Percentiles rank a stretch among this genome's conserved stretches.
These are phyloP conservation scores for Acleris holmiana DNA, from an alignment of 2,888 invertebrate species.

Conservation along the genomic window DNA sequence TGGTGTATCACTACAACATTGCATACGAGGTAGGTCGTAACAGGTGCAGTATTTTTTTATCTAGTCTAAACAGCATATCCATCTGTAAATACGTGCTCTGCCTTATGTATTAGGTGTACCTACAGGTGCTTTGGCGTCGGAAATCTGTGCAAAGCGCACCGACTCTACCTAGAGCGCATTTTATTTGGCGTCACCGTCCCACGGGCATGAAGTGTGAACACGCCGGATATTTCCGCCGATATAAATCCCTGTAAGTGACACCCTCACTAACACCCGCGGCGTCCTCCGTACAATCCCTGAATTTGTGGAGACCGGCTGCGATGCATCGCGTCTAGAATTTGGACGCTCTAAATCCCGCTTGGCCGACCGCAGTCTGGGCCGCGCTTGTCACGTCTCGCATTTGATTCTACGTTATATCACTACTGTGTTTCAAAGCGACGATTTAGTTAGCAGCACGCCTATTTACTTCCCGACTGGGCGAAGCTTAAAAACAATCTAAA, in stretches of 20 bases:
- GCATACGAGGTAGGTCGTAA: no score
- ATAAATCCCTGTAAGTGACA: constrained; percentile 76
- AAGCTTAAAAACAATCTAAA: constrained; percentile 28
- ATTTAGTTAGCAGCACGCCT: constrained; percentile 19
- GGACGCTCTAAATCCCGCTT: constrained; percentile 60
- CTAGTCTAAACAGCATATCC: constrained; percentile 10
- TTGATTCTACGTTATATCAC: constrained; percentile 32
- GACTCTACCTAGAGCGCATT: constrained; percentile 58
- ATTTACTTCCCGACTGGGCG: constrained; percentile 13
- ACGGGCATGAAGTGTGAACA: constrained; percentile 71
- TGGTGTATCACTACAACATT: no score
- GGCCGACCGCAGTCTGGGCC: constrained; percentile 24
- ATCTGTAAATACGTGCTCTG: constrained; percentile 5
- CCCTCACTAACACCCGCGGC: constrained; percentile 65
- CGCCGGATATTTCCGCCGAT: constrained; percentile 73
- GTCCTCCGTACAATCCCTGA: constrained; percentile 65
- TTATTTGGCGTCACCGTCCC: constrained; percentile 60
- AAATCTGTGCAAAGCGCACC: constrained; percentile 62
- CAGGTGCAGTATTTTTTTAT: constrained; percentile 20
- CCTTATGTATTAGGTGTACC: constrained; percentile 12
- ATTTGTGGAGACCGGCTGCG: constrained; percentile 68
- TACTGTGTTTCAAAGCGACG: constrained; percentile 14
- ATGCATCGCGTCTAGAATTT: constrained; percentile 66
- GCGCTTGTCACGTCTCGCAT: constrained; percentile 34
- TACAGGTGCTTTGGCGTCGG: constrained; percentile 51